These are phyloP conservation scores for Phocides pigmalion DNA, from an alignment of 1,140 invertebrate species.

Conservation along the genomic window DNA sequence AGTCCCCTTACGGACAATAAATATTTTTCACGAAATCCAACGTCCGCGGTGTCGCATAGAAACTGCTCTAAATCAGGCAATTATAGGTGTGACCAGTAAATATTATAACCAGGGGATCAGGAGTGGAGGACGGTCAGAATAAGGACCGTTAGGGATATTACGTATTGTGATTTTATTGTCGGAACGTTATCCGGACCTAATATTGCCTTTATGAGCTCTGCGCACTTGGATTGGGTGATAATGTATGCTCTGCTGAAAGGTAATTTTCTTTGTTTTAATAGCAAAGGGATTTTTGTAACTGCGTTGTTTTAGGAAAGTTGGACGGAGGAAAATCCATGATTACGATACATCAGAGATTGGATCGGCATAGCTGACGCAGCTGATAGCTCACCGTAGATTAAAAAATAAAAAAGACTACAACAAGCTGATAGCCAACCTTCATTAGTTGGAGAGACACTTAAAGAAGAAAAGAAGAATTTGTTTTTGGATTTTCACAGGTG, in stretches of 20 bases:
- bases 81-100: conserved; percentile 77
- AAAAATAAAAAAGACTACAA: too few species aligned
- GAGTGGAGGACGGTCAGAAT: conserved; percentile 45
- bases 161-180: conserved; percentile 43
- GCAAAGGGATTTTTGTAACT: neutral
- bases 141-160: conserved; percentile 50
- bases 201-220: conserved; percentile 23
- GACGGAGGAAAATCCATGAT: too few species aligned
- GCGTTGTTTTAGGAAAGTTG: too few species aligned
- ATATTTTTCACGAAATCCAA: conserved; percentile 77
- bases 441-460: too few species aligned
- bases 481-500: too few species aligned
- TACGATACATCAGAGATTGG: too few species aligned
- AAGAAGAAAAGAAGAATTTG: too few species aligned
- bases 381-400: too few species aligned
- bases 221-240: conserved; percentile 16
- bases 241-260: neutral
- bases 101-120: conserved; percentile 72
- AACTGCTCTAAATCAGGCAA: conserved; percentile 79
- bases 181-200: conserved; percentile 29
- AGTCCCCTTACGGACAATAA: conserved; percentile 62
- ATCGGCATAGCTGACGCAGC: too few species aligned
- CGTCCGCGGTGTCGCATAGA: conserved; percentile 67
- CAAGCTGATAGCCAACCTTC: too few species aligned
- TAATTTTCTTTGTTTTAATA: neutral